Evolutionary conservation across 2,888 invertebrate genomes (phyloP), one percentile per base, ranked within the genome.

Genomic region (Coleophora flavipennella): DNA sequence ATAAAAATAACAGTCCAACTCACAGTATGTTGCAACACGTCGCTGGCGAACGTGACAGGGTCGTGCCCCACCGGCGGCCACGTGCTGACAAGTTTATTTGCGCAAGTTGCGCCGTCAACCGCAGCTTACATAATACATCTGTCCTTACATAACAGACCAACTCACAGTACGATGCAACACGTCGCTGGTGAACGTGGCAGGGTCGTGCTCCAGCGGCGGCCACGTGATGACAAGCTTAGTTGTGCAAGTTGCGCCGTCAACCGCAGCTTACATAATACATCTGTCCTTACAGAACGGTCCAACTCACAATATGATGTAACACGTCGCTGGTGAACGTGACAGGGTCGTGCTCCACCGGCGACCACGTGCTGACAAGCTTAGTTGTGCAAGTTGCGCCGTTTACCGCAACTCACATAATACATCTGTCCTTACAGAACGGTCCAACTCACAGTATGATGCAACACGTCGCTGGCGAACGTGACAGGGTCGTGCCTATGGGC

Each of bases 391-490:
- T 29, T 0, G 59, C 52, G 0, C 78, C 75, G 2, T 51, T 44
- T 0, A 71, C 41, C 1, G 42, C 36, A n/a, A n/a, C n/a, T n/a
- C n/a, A n/a, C n/a, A n/a, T n/a, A n/a, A n/a, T n/a, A n/a, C n/a
- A n/a, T n/a, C n/a, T n/a, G n/a, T n/a, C n/a, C n/a, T n/a, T n/a
- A n/a, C n/a, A n/a, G n/a, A n/a, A 9, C 28, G 10, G 8, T 10
- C 8, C 9, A 1, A 29, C 29, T 29, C 10, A 91, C 92, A 26
- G 79, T 77, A 49, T 86, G 86, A 45, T 81, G 70, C 31, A 88
- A 64, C n/a, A 91, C 85, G 57, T 93, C 93, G 0, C 91, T 86
- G 8, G 85, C 80, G 52, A 93, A 91, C 0, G 90, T 88, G 34
- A 73, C 77, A 0, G 87, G 87, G 59, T 92, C 91, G 65, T 93